Evolutionary conservation across 2,113 vertebrate species (phyloP).

Genomic region (Nansenia antarctica): DNA sequence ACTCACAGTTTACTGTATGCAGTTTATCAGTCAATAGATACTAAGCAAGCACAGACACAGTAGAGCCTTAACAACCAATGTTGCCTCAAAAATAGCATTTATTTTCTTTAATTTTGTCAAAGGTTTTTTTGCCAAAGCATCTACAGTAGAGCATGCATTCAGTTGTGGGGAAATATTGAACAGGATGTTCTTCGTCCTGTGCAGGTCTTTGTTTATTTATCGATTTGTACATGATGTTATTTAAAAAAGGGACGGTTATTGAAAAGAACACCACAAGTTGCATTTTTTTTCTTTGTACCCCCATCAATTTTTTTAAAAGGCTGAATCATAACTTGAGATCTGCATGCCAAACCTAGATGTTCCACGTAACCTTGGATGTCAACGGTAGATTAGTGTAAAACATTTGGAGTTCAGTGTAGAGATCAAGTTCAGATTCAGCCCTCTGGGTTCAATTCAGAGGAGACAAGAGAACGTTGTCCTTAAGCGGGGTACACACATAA

Average conservation of each 20-base stretch:
- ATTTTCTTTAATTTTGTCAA: constrained; percentile 25
- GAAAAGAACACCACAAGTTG: background rate
- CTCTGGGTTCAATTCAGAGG: constrained; percentile 30
- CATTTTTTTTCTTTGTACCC: constrained; percentile 15
- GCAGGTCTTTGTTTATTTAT: constrained; percentile 62
- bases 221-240: constrained; percentile 4
- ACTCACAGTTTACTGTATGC: constrained; percentile 24
- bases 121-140: constrained; percentile 82
- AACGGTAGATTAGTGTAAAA: too few species aligned
- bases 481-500: too few species aligned
- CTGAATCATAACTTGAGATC: constrained; percentile 45
- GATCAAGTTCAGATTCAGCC: constrained; percentile 45
- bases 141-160: constrained; percentile 53
- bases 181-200: constrained; percentile 20
- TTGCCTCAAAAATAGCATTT: constrained; percentile 78
- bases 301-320: background rate
- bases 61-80: constrained; percentile 89
- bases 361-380: too few species aligned
- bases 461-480: constrained; percentile 9
- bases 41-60: constrained; percentile 76
- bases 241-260: constrained; percentile 32
- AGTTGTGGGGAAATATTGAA: background rate
- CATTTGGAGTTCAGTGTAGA: too few species aligned
- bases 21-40: constrained; percentile 70
- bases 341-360: constrained; percentile 24